phyloP scores from a whole-genome alignment of 2,113 vertebrate genomes.

The Lonchura striata region DNA sequence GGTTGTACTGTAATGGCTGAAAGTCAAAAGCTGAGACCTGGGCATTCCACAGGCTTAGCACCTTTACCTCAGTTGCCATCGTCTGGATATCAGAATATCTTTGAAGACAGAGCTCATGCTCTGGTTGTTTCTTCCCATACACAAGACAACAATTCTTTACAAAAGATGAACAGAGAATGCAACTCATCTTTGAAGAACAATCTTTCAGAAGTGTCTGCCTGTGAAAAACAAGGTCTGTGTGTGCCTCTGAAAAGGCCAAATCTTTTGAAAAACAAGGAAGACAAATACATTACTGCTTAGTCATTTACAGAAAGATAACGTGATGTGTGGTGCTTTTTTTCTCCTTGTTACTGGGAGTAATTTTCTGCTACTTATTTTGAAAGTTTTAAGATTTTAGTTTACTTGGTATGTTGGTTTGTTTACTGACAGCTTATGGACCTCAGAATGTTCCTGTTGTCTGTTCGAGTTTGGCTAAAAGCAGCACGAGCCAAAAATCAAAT shows the following conservation, averaged over 20 bases:
- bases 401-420: neutral
- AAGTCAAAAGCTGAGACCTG: conserved; percentile 29
- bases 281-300: conserved; percentile 20
- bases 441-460: neutral
- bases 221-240: conserved; percentile 35
- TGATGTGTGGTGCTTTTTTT: accelerated
- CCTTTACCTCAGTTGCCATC: neutral
- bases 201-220: neutral
- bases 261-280: conserved; percentile 24
- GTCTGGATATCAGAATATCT: neutral
- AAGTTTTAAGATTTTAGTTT: neutral
- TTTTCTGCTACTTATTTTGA: neutral
- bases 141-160: neutral
- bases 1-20: conserved; percentile 18
- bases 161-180: conserved; percentile 16
- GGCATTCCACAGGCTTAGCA: neutral
- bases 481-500: neutral
- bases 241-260: conserved; percentile 29
- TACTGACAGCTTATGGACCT: neutral
- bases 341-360: neutral
- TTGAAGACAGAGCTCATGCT: neutral
- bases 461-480: neutral
- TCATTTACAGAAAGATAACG: neutral
- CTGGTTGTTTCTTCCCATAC: neutral
- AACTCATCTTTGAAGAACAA: conserved; percentile 22